Conservation (phyloP, 2,888 invertebrate species). For the Rhodophaea formosa region DNA sequence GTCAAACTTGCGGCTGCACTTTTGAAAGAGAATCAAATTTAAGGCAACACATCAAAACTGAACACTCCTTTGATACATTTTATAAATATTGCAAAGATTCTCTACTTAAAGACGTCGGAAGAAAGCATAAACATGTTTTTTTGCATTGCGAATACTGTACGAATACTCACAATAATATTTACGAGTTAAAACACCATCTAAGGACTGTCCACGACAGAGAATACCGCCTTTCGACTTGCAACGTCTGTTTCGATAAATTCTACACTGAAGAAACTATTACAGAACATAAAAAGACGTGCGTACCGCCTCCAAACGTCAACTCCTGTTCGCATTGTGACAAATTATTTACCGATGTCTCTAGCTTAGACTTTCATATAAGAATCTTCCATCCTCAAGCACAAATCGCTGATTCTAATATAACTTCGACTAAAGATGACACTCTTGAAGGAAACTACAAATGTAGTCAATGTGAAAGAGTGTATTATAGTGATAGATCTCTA, state of each 20-base stretch:
- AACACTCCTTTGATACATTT: constrained; percentile 58
- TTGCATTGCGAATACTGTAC: constrained; percentile 60
- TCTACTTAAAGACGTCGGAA: constrained; percentile 38
- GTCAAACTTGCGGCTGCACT: constrained; percentile 43
- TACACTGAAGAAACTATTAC: constrained; percentile 51
- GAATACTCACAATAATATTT: constrained; percentile 42
- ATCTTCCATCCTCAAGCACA: constrained; percentile 67
- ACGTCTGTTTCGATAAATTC: constrained; percentile 65
- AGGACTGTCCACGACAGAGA: constrained; percentile 50
- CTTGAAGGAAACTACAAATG: constrained; percentile 47
- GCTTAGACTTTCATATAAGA: constrained; percentile 58
- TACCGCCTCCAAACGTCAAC: constrained; percentile 54
- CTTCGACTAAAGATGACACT: constrained; percentile 46
- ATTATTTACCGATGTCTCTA: constrained; percentile 60
- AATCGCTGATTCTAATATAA: constrained; percentile 52
- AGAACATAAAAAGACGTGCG: constrained; percentile 53
- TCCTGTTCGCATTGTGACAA: constrained; percentile 61
- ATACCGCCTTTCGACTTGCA: constrained; percentile 54
- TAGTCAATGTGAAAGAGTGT: constrained; percentile 50
- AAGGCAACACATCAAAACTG: constrained; percentile 53
- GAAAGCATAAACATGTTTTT: constrained; percentile 25
- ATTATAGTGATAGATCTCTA: constrained; percentile 61
- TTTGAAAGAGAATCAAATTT: constrained; percentile 48
- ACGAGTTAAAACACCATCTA: constrained; percentile 62
- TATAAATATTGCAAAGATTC: constrained; percentile 59